Evolutionary conservation across 2,113 vertebrate genomes (phyloP).

Genomic region (Ictidomys tridecemlineatus): DNA sequence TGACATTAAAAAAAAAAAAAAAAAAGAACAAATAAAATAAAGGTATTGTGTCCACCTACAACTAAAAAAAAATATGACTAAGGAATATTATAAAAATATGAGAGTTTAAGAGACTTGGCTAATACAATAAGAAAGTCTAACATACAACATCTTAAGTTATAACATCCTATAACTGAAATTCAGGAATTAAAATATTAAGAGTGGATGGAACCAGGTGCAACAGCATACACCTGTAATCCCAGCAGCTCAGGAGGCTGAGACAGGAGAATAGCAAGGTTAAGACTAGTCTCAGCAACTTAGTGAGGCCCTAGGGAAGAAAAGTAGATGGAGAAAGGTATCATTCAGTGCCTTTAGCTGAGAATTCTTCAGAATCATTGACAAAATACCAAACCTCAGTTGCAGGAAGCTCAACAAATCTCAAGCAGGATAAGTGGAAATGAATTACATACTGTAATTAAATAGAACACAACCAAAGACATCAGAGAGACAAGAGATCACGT

Average conservation of each 20-base stretch:
- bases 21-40: too few species aligned
- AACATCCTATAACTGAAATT: conserved; percentile 14
- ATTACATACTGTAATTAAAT: neutral
- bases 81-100: neutral
- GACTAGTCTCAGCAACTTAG: too few species aligned
- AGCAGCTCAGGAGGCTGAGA: too few species aligned
- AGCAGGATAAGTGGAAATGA: conserved; percentile 4
- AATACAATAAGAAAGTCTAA: conserved; percentile 5
- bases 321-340: neutral
- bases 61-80: neutral
- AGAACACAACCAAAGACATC: neutral
- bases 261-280: too few species aligned
- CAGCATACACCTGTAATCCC: too few species aligned
- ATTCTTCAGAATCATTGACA: conserved; percentile 31
- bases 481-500: neutral
- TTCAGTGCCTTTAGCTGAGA: neutral
- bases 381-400: neutral
- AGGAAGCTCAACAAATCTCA: conserved; percentile 50
- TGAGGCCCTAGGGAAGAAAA: neutral
- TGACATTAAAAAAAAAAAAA: too few species aligned
- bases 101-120: conserved; percentile 14
- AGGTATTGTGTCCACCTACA: too few species aligned
- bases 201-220: neutral
- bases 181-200: neutral
- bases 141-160: neutral